A percentile compares a stretch with the other conserved stretches of the same genome.
These are phyloP conservation scores for Rugalucina vietnamica DNA, from an alignment of 2,888 invertebrate species.

Conservation along the genomic window DNA sequence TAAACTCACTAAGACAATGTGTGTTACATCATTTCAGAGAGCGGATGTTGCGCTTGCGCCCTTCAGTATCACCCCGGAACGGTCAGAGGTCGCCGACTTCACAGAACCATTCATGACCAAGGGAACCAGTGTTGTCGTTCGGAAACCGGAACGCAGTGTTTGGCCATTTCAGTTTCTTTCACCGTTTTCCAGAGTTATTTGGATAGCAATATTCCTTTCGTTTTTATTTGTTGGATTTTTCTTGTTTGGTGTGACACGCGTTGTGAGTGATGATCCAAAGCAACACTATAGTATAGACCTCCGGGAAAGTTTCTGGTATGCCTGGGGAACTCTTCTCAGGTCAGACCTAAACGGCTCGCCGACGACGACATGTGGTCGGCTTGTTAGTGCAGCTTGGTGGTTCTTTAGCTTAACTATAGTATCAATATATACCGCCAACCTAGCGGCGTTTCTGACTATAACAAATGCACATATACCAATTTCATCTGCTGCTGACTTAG, in stretches of 20 bases:
- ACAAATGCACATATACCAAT: constrained; percentile 74
- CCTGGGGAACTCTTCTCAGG: constrained; percentile 78
- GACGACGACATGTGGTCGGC: constrained; percentile 75
- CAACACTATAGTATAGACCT: constrained; percentile 67
- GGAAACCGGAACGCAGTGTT: constrained; percentile 92
- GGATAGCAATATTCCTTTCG: constrained; percentile 79
- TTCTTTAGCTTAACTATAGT: constrained; percentile 79
- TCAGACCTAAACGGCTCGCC: constrained; percentile 76
- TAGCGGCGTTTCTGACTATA: constrained; percentile 80
- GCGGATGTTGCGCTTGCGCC: constrained; percentile 98
- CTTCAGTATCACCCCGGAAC: constrained; percentile 95
- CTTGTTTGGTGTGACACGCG: constrained; percentile 77
- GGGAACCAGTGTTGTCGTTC: constrained; percentile 97
- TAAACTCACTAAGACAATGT: no score
- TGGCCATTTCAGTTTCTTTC: constrained; percentile 98
- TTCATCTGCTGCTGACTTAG: constrained; percentile 75
- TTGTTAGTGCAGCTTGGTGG: constrained; percentile 79
- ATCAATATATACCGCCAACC: constrained; percentile 80
- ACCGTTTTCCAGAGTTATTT: constrained; percentile 96
- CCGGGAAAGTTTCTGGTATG: constrained; percentile 80
- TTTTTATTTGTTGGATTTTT: constrained; percentile 75
- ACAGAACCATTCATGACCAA: constrained; percentile 98
- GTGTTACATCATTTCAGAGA: constrained; percentile 91
- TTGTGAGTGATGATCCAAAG: constrained; percentile 70
- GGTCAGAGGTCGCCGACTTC: constrained; percentile 97